These are phyloP conservation scores for Aricia artaxerxes DNA, from an alignment of 2,888 invertebrate species.

Conservation along the genomic window DNA sequence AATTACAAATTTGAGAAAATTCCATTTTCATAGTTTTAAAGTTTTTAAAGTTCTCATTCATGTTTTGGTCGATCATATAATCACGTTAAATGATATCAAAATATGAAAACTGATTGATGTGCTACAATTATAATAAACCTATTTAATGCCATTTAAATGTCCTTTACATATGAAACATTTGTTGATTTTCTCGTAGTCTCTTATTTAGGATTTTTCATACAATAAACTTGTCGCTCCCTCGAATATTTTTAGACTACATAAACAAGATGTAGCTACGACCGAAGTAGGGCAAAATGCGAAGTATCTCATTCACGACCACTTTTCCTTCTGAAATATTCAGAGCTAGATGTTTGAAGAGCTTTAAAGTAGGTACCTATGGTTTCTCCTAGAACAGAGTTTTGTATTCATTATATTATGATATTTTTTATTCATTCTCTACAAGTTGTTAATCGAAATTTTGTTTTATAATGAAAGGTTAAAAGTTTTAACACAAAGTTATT, in stretches of 20 bases:
- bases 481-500: not conserved
- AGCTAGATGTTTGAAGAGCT: not conserved
- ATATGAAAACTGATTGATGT: too few relatives aligned
- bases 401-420: not conserved
- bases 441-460: not conserved
- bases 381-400: not conserved
- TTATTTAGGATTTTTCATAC: not conserved
- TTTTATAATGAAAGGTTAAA: not conserved
- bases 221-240: not conserved
- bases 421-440: not conserved
- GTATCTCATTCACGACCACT: constrained; percentile 1
- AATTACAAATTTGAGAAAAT: not conserved
- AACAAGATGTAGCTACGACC: not conserved
- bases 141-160: too few relatives aligned
- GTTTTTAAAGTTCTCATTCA: too few relatives aligned
- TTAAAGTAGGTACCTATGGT: not conserved
- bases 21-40: too few relatives aligned
- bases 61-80: too few relatives aligned
- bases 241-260: not conserved
- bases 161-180: not conserved
- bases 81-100: too few relatives aligned
- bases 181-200: not conserved
- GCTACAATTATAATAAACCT: too few relatives aligned
- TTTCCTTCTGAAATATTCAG: constrained; percentile 18
- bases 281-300: constrained; percentile 19